These are phyloP conservation scores for Elgaria multicarinata DNA, from an alignment of 2,113 vertebrate species.

Conservation along the genomic window DNA sequence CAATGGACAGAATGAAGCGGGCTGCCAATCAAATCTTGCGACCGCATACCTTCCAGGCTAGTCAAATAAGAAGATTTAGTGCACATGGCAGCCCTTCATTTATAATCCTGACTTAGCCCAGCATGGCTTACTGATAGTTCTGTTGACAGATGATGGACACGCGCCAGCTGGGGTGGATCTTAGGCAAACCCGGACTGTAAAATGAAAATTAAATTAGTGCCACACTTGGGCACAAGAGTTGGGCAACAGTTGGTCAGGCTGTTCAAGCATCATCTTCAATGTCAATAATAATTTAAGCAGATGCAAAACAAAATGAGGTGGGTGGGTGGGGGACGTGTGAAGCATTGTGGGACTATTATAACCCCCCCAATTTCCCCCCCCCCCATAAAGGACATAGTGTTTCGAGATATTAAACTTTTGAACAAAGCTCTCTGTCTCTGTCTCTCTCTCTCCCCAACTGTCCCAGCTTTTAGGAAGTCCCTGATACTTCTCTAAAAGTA, in stretches of 20 bases:
- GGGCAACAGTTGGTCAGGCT: constrained; percentile 85
- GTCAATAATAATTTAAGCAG: constrained; percentile 63
- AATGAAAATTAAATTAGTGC: constrained; percentile 88
- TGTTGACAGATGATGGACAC: constrained; percentile 83
- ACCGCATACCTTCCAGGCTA: constrained; percentile 83
- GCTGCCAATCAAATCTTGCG: constrained; percentile 83
- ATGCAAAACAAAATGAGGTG: neutral
- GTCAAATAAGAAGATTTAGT: constrained; percentile 89
- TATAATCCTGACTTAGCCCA: constrained; percentile 91
- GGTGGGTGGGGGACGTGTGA: neutral
- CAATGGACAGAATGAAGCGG: constrained; percentile 70
- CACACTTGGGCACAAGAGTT: constrained; percentile 84
- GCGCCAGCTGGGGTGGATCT: constrained; percentile 85
- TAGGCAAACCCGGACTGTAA: constrained; percentile 80
- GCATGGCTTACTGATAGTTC: constrained; percentile 85
- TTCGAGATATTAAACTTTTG: constrained; percentile 45
- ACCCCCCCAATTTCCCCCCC: too few relatives aligned
- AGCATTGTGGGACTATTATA: neutral
- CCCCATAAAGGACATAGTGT: constrained; percentile 37
- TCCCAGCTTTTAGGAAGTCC: neutral
- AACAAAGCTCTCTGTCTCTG: too few relatives aligned
- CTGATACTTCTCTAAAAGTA: constrained; percentile 20
- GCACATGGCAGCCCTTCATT: constrained; percentile 86
- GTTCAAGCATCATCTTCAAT: constrained; percentile 64
- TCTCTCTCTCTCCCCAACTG: constrained; percentile 32